These are phyloP conservation scores for Melipona quadrifasciata DNA, from an alignment of 1,140 invertebrate species.

Conservation along the genomic window DNA sequence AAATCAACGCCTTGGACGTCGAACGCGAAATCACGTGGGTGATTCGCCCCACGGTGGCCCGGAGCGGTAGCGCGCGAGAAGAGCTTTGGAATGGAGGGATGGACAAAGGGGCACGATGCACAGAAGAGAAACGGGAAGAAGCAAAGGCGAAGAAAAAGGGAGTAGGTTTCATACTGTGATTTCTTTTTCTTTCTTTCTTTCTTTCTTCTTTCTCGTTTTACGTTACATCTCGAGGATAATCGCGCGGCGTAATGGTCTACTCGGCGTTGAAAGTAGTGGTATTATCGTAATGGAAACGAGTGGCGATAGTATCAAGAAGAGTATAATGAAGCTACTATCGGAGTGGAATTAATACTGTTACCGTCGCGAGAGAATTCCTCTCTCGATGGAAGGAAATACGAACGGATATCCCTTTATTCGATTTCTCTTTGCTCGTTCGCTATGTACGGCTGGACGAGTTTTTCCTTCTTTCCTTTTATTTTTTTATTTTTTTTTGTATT, in stretches of 20 bases:
- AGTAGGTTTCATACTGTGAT: conserved; percentile 68
- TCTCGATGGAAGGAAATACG: background rate
- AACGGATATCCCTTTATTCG: background rate
- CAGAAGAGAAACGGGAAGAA: conserved; percentile 71
- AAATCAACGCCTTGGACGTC: conserved; percentile 1
- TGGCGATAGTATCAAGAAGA: background rate
- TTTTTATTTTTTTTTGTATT: background rate
- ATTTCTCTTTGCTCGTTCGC: background rate
- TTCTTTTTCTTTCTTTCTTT: background rate
- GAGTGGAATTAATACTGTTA: background rate
- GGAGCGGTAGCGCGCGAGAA: background rate
- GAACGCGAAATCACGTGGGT: background rate
- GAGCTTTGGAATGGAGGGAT: conserved; percentile 57
- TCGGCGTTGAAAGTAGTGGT: background rate
- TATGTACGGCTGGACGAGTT: background rate
- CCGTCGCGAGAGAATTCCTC: background rate
- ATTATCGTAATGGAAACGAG: background rate
- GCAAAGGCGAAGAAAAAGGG: conserved; percentile 71
- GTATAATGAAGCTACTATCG: background rate
- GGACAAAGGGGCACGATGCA: conserved; percentile 72
- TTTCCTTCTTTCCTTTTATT: background rate
- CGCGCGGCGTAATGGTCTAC: background rate
- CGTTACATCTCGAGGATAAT: background rate
- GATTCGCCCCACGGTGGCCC: background rate
- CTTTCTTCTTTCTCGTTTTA: background rate